These are phyloP conservation scores for Tetragonula carbonaria DNA, from an alignment of 2,888 invertebrate species.

Conservation along the genomic window DNA sequence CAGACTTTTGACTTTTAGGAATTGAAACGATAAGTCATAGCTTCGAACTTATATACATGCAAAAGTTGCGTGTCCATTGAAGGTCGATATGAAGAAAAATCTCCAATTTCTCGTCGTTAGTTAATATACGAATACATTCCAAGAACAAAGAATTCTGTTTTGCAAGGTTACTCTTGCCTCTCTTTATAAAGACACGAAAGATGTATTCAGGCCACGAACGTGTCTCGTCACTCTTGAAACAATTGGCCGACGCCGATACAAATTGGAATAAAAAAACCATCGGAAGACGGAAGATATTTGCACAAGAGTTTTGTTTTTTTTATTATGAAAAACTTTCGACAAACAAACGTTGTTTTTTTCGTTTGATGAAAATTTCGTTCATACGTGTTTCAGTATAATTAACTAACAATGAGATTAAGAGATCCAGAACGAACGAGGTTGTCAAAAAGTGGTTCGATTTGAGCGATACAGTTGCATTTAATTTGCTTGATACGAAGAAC, in stretches of 20 bases:
- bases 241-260: neutral
- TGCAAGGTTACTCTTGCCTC: neutral
- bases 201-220: neutral
- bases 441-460: neutral
- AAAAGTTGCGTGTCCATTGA: too few relatives aligned
- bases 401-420: neutral
- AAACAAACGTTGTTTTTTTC: neutral
- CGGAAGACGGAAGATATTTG: neutral
- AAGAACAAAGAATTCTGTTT: neutral
- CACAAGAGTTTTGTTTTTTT: neutral
- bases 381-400: too few relatives aligned
- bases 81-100: too few relatives aligned
- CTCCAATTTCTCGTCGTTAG: too few relatives aligned
- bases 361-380: neutral
- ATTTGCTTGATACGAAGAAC: too few relatives aligned
- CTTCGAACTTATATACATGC: too few relatives aligned
- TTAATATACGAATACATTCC: neutral
- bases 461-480: too few relatives aligned
- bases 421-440: neutral
- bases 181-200: neutral
- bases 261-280: neutral
- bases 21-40: too few relatives aligned
- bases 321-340: neutral
- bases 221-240: neutral
- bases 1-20: too few relatives aligned